Evolutionary conservation across 2,113 vertebrate genomes (phyloP).

Genomic region (Atherinomorus stipes): DNA sequence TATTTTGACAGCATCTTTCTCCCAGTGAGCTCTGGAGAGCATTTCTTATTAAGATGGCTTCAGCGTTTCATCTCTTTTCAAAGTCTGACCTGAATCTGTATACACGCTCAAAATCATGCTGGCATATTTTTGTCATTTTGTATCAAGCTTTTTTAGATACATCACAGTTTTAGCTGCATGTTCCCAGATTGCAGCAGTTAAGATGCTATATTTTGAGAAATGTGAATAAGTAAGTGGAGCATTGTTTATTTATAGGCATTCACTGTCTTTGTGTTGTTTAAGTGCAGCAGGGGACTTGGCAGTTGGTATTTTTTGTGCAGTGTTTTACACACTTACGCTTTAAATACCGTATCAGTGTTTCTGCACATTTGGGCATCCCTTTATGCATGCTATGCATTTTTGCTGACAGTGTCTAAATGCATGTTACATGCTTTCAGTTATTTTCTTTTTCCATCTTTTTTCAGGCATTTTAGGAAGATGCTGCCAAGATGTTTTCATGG

Average conservation of each 20-base stretch:
- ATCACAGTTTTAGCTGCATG: constrained; percentile 63
- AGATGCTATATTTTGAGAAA: constrained; percentile 56
- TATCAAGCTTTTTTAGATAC: constrained; percentile 73
- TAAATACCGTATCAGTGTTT: not conserved
- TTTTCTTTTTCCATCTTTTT: not conserved
- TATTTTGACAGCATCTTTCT: constrained; percentile 78
- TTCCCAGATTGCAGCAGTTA: constrained; percentile 55
- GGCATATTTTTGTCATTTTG: constrained; percentile 74
- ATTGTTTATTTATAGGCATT: constrained; percentile 74
- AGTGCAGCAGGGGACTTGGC: constrained; percentile 32
- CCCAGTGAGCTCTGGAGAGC: constrained; percentile 71
- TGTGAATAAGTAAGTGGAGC: constrained; percentile 59
- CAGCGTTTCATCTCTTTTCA: constrained; percentile 78
- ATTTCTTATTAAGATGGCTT: constrained; percentile 77
- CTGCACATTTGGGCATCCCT: not conserved
- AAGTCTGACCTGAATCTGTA: constrained; percentile 82
- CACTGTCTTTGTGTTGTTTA: constrained; percentile 43
- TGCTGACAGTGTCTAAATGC: not conserved
- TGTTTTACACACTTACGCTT: not conserved
- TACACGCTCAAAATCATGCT: constrained; percentile 59
- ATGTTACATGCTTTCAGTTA: too few species aligned
- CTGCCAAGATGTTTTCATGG: not conserved
- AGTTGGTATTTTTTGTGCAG: constrained; percentile 31
- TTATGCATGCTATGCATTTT: not conserved
- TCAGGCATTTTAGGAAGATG: not conserved